Evolutionary conservation across 37 sponge, comb jelly and placozoan genomes (phyloP), one percentile per base, ranked within the genome.

Genomic region (Geodia barretti): DNA sequence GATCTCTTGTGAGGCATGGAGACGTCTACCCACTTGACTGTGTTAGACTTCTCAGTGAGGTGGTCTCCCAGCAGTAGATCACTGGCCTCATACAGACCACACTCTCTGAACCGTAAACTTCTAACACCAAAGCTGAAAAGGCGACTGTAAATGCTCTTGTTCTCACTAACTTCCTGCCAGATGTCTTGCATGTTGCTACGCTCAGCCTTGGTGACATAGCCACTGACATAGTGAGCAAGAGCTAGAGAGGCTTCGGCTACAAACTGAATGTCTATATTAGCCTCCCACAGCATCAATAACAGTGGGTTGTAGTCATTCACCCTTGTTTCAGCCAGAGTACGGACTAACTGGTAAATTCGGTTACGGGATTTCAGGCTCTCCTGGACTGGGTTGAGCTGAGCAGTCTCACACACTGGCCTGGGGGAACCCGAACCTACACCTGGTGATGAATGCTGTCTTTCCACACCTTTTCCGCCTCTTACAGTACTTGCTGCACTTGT

Each of bases 221-320:
- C 86, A 62, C 72, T 85, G 2, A 90, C 82, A 70, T 90, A 85
- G 36, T 77, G 65, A 26, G 78, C 73, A 11, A 90, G 77, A 7
- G 86, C 78, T 43, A 84, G 59, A 9, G 78, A 76, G 4, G 81
- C 67, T 41, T 89, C 90, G 29, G 76, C 81, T 28, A 79, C 62
- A 42, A 63, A 89, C 61, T 79, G 90, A 4, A 89, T 26, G 62
- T 84, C 85, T 17, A 79, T 66, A 70, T 89, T 89, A 21, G 85
- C 85, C 70, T 79, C 84, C 90, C 89, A 89, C 39, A 83, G 26
- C 37, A 73, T 23, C 21, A 83, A 75, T 67, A 89, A 35, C 23
- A 78, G 62, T 19, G 89, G 89, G 78, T 83, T 89, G 70, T 89
- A 83, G 69, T 83, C 79, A 39, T 89, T 89, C 23, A 88, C 83